Percentiles rank a stretch among this genome's conserved stretches.
These are phyloP conservation scores for Trichogramma evanescens DNA, from an alignment of 2,888 invertebrate genomes.

Conservation along the genomic window DNA sequence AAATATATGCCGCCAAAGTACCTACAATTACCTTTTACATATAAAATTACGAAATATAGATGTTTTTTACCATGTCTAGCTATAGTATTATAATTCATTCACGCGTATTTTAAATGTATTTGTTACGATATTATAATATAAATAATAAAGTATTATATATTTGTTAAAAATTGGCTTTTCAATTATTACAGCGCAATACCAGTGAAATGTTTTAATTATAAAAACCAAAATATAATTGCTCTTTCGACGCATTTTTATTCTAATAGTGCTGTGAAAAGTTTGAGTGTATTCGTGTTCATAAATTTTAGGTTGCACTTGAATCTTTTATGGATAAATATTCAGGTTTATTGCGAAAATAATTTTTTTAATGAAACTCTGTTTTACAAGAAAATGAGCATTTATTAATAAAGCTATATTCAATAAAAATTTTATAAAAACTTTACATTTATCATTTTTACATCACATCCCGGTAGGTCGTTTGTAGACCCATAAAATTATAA, in stretches of 20 bases:
- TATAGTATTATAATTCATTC: slow-evolving; percentile 30
- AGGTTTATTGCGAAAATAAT: too few relatives aligned
- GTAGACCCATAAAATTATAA: slow-evolving; percentile 17
- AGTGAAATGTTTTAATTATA: too few relatives aligned
- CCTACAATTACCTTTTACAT: slow-evolving; percentile 7
- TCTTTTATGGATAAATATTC: too few relatives aligned
- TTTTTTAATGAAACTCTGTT: neutral
- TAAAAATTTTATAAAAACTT: slow-evolving; percentile 17
- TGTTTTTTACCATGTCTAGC: slow-evolving; percentile 33
- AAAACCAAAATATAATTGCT: too few relatives aligned
- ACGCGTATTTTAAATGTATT: slow-evolving; percentile 39
- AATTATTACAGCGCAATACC: too few relatives aligned
- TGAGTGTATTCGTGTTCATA: too few relatives aligned
- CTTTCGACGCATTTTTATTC: too few relatives aligned
- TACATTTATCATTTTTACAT: slow-evolving; percentile 17
- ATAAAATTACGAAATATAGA: slow-evolving; percentile 29
- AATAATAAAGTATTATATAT: slow-evolving; percentile 36
- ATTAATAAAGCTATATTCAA: slow-evolving; percentile 18
- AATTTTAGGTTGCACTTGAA: too few relatives aligned
- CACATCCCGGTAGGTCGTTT: slow-evolving; percentile 20
- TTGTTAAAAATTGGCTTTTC: too few relatives aligned
- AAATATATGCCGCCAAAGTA: too few relatives aligned
- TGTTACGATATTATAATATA: slow-evolving; percentile 27
- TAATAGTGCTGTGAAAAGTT: too few relatives aligned
- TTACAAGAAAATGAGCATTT: slow-evolving; percentile 17